phyloP scores from a whole-genome alignment of 2,113 vertebrate species.

The Gallinago media region DNA sequence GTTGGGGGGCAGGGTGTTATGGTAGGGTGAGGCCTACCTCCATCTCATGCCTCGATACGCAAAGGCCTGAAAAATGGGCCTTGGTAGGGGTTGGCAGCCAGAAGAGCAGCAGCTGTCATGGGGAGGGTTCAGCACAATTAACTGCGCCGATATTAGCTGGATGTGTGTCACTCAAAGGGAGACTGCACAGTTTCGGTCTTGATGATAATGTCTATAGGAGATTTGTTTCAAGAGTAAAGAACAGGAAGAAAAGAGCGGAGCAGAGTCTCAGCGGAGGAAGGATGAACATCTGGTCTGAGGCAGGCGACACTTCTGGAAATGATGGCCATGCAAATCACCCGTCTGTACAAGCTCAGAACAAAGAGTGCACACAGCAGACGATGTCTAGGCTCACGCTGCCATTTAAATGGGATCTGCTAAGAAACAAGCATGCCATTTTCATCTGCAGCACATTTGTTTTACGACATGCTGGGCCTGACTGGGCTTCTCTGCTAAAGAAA shows the following conservation, averaged over 20 bases:
- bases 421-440: slow-evolving; percentile 31
- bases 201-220: neutral
- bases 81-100: neutral
- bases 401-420: slow-evolving; percentile 47
- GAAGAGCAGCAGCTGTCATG: rapidly evolving
- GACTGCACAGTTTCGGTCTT: neutral
- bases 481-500: neutral
- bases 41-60: neutral
- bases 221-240: neutral
- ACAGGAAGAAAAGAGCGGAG: slow-evolving; percentile 18
- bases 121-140: neutral
- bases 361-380: neutral
- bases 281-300: slow-evolving; percentile 61
- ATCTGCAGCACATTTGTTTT: slow-evolving; percentile 20
- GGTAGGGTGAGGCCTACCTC: neutral
- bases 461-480: neutral
- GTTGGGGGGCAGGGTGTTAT: neutral
- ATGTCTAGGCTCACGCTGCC: slow-evolving; percentile 29
- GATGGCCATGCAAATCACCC: slow-evolving; percentile 43
- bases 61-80: neutral
- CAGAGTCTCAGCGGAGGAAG: slow-evolving; percentile 34
- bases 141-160: neutral
- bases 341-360: slow-evolving; percentile 20
- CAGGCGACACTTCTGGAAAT: slow-evolving; percentile 47
- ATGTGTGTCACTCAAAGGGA: neutral